phyloP scores from a whole-genome alignment of 2,888 invertebrate species.

The Spilarctia lutea region DNA sequence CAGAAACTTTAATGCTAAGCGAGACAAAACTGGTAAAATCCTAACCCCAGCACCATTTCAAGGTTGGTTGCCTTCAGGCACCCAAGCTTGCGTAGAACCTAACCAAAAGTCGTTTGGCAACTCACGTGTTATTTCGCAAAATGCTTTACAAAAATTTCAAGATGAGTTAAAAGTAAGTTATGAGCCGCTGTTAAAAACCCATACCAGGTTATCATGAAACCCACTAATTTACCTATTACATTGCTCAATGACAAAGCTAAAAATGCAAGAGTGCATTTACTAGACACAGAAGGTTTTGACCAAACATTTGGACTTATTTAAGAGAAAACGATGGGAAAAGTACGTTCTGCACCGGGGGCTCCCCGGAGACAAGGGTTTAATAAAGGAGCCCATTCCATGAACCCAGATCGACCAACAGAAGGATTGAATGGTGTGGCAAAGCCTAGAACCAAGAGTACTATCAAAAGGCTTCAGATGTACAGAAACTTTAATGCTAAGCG shows the following conservation, averaged over 20 bases:
- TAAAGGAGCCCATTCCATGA: too few relatives aligned
- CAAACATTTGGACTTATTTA: too few relatives aligned
- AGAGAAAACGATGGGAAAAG: too few relatives aligned
- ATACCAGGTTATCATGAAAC: constrained; percentile 98
- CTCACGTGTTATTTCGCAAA: constrained; percentile 98
- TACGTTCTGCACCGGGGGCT: too few relatives aligned
- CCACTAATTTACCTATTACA: constrained; percentile 97
- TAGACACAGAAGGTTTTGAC: constrained; percentile 98
- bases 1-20: constrained; percentile 97
- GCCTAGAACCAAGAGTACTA: too few relatives aligned
- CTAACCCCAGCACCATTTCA: constrained; percentile 98
- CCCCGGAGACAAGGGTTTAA: too few relatives aligned
- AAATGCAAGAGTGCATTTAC: constrained; percentile 95
- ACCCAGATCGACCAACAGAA: too few relatives aligned
- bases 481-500: too few relatives aligned
- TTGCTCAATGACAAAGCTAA: constrained; percentile 97
- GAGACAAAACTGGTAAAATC: constrained; percentile 96
- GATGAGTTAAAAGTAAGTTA: constrained; percentile 98
- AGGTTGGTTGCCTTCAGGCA: constrained; percentile 94
- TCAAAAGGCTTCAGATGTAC: too few relatives aligned
- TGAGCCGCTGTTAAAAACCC: constrained; percentile 97
- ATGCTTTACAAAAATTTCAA: constrained; percentile 95
- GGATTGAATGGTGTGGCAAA: too few relatives aligned
- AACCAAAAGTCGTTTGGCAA: constrained; percentile 99
- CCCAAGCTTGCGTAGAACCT: constrained; percentile 97